phyloP scores from a whole-genome alignment of 1,140 invertebrate species.

The Panagrolaimus sp. region DNA sequence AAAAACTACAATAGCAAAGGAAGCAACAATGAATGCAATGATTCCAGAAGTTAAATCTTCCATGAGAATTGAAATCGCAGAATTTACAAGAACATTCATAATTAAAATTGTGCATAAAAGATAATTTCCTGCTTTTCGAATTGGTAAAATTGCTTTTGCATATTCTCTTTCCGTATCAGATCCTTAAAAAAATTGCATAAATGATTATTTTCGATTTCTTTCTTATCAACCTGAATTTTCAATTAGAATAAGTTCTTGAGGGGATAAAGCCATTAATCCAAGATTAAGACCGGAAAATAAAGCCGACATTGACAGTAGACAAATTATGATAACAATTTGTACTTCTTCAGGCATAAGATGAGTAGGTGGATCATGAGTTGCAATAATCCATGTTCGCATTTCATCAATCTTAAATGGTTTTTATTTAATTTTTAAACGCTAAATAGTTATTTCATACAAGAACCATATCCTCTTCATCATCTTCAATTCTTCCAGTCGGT shows the following conservation, averaged over 20 bases:
- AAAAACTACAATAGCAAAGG: slow-evolving; percentile 64
- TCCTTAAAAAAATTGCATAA: slow-evolving; percentile 26
- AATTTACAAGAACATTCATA: slow-evolving; percentile 64
- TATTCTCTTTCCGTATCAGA: slow-evolving; percentile 45
- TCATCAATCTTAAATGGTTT: slow-evolving; percentile 45
- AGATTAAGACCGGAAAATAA: slow-evolving; percentile 91
- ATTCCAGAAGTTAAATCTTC: slow-evolving; percentile 61
- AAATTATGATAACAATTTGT: slow-evolving; percentile 70
- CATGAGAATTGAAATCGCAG: slow-evolving; percentile 61
- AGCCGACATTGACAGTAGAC: slow-evolving; percentile 78
- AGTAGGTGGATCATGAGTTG: slow-evolving; percentile 52
- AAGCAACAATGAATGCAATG: slow-evolving; percentile 63
- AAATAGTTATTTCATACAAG: slow-evolving; percentile 31
- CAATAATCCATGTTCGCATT: slow-evolving; percentile 55
- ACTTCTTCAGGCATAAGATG: slow-evolving; percentile 54
- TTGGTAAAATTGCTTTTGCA: slow-evolving; percentile 50
- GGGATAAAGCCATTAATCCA: slow-evolving; percentile 80
- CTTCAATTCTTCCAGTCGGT: slow-evolving; percentile 21
- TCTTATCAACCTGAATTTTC: slow-evolving; percentile 48
- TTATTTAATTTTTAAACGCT: neutral
- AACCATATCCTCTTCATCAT: slow-evolving; percentile 52
- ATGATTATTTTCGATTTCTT: too few relatives aligned
- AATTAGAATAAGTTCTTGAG: slow-evolving; percentile 54
- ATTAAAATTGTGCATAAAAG: slow-evolving; percentile 59
- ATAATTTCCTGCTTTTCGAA: slow-evolving; percentile 47